phyloP scores from a whole-genome alignment of 35 echinoderm and acorn worm genomes.

The Apostichopus californicus region DNA sequence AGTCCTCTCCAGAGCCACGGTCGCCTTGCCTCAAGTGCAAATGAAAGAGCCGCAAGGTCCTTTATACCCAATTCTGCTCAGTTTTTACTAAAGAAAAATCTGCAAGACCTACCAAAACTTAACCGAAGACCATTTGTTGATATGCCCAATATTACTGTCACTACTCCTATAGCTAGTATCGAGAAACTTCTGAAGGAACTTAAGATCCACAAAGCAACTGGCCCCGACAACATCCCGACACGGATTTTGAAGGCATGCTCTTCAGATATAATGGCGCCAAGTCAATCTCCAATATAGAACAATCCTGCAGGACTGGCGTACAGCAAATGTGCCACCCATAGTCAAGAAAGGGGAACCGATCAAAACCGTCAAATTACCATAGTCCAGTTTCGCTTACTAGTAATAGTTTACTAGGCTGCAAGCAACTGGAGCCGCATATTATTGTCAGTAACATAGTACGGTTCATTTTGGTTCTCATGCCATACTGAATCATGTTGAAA shows the following conservation, averaged over 20 bases:
- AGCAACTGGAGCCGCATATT: no score
- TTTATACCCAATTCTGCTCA: slow-evolving; percentile 53
- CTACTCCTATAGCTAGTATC: not conserved
- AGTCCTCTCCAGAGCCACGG: not conserved
- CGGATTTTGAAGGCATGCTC: not conserved
- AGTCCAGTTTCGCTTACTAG: not conserved
- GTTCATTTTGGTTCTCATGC: no score
- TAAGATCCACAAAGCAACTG: not conserved
- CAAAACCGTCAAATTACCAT: not conserved
- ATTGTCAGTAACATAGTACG: slow-evolving; percentile 1
- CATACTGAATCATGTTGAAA: no score
- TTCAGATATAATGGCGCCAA: not conserved
- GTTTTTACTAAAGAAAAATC: slow-evolving; percentile 62
- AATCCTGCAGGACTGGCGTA: not conserved
- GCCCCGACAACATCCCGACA: no score
- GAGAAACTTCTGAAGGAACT: slow-evolving; percentile 30
- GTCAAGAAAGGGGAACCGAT: not conserved
- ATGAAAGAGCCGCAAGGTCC: slow-evolving; percentile 41
- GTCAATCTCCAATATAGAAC: not conserved
- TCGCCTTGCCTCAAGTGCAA: slow-evolving; percentile 21
- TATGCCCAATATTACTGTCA: slow-evolving; percentile 49
- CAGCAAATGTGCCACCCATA: not conserved
- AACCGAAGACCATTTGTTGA: not conserved
- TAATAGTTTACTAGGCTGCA: not conserved
- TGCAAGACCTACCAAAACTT: slow-evolving; percentile 6